Base-by-base conservation (phyloP, 1,140 invertebrate genomes). In the Neelides sp. region DNA sequence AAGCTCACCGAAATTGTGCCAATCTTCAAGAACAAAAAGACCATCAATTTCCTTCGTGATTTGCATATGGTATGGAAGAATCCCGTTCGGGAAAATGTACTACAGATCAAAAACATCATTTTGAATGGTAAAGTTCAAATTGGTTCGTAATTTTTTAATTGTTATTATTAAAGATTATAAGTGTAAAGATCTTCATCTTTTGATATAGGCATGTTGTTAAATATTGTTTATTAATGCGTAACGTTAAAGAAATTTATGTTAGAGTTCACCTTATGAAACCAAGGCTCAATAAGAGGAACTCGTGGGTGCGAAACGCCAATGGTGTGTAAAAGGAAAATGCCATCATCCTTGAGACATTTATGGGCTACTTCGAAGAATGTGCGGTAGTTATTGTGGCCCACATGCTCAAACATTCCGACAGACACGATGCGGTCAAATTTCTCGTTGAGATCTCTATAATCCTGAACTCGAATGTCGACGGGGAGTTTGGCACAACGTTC, bases 321-420 rank as follows among this genome's bases (percentile, higher is more conserved):
- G 23, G 53, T 55, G 34, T 55, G 53, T 2, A 55, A 27, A 1
- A 55, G 35, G 40, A 54, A 48, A n/a, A 54, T 10, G 3, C 52
- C 52, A 22, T 54, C 45, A 19, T 48, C 46, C n/a, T 36, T 28
- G n/a, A 54, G 30, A 41, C 52, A 54, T 46, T 28, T 28, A 17
- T 48, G 19, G n/a, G 52, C 32, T 2, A 54, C 32, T 27, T 54
- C 22, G 30, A 54, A 54, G 4, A 47, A 27, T 47, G n/a, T 54
- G 39, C 13, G 35, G 42, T 32, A 54, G 40, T 59, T 59, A 4
- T 52, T 52, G 1, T 20, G 32, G 1, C 57, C 57, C 0, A 59
- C 57, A 15, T 56, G 54, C 42, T 59, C 57, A 23, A 59, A 57
- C 54, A 53, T 54, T n/a, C 54, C 58, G 2, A 58, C 52, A 15